Percentiles rank a stretch among this genome's conserved stretches.
Evolutionary conservation across 2,888 invertebrate species (phyloP).

Genomic region (Cheilosia grossa): DNA sequence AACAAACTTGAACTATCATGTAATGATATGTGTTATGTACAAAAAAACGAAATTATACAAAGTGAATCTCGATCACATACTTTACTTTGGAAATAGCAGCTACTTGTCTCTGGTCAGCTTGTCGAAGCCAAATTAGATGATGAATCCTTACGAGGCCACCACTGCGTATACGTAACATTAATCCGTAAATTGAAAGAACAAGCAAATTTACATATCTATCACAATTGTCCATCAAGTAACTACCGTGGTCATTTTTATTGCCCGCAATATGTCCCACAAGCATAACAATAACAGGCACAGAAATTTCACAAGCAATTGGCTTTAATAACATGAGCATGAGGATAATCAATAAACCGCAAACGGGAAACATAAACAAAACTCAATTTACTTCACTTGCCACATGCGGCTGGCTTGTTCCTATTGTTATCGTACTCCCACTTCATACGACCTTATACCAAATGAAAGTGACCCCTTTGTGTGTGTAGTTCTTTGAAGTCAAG

Average conservation of each 20-base stretch:
- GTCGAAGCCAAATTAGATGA: not conserved
- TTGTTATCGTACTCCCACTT: conserved; percentile 14
- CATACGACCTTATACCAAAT: not conserved
- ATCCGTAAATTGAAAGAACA: not conserved
- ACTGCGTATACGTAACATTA: conserved; percentile 2
- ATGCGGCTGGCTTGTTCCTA: not conserved
- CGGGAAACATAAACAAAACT: conserved; percentile 52
- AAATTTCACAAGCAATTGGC: conserved; percentile 49
- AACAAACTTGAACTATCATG: too few relatives aligned
- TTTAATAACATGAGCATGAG: conserved; percentile 51
- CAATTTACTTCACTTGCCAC: conserved; percentile 32
- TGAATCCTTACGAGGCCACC: not conserved
- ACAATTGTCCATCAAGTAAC: not conserved
- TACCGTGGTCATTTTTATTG: not conserved
- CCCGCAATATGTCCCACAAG: not conserved
- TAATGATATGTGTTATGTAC: too few relatives aligned
- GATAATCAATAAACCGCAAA: conserved; percentile 68
- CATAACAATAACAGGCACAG: not conserved
- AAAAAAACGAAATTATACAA: too few relatives aligned
- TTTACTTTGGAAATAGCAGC: too few relatives aligned
- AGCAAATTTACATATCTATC: not conserved
- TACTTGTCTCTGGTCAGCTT: not conserved
- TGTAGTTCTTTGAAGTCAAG: conserved; percentile 1
- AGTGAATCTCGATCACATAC: too few relatives aligned
- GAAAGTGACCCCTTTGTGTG: conserved; percentile 5